Evolutionary conservation across 2,113 vertebrate genomes (phyloP), one percentile per base, ranked within the genome.

Genomic region (Corapipo altera): DNA sequence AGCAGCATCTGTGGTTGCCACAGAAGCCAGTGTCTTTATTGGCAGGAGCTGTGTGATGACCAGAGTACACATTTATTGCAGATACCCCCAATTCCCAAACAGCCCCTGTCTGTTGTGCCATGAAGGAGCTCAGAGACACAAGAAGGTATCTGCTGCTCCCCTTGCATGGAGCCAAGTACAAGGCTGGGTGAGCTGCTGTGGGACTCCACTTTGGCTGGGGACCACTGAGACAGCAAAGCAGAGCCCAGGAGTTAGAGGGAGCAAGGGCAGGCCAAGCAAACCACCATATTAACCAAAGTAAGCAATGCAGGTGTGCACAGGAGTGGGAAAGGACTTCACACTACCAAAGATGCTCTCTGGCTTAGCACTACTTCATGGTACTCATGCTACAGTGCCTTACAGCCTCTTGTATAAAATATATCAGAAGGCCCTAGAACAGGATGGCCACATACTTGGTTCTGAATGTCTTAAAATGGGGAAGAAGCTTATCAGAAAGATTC

Each of bases 261-360:
- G n/a, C 22, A 77, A 32, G 19, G 17, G 13, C 71, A 89, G 54
- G 35, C 37, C 39, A 54, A 54, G 20, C 4, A 64, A 93, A 64
- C 9, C 28, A 58, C 46, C 10, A 12, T 41, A n/a, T 62, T 22
- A 48, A 65, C 27, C 55, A 73, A 93, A 89, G 16, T 8, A 80
- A 87, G 30, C 7, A 20, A 20, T 16, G 35, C 20, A 48, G 39
- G 17, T 43, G 39, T 0, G 0, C 3, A 1, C 15, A 37, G 46
- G 35, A 66, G n/a, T 33, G 52, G 32, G 35, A 85, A 59, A 46
- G 19, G 11, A 21, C 51, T 85, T 71, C 46, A 26, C 1, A 1
- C 12, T 58, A n/a, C 32, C 61, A 33, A 27, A 67, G 32, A n/a
- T 58, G 37, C 24, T 43, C 27, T 76, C 59, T 85, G 59, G 14